Evolutionary conservation across 2,113 vertebrate genomes (phyloP), one percentile per base, ranked within the genome.

Genomic region (Ursus arctos): DNA sequence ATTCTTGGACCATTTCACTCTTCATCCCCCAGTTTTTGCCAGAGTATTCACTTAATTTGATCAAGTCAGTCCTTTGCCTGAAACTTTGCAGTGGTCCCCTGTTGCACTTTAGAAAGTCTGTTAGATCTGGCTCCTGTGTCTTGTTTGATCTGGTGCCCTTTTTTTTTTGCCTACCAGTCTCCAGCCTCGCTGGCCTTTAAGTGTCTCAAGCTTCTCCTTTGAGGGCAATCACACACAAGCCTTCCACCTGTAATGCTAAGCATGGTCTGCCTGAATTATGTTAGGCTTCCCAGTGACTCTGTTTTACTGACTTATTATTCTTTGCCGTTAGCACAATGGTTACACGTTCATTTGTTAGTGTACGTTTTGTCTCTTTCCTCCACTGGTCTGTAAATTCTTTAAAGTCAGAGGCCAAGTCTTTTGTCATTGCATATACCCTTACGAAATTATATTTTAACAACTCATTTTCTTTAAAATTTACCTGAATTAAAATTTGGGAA

Each of bases 251-350:
- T n/a, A 40, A 55, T 63, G 31, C 40, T 72, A 26, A 28, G 8
- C 21, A 11, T 71, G 57, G 33, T 11, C 53, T 95, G 82, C 55
- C 28, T 80, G 47, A 79, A 61, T n/a, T 59, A 15, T 55, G 72
- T 47, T 84, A 92, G 72, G 21, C 22, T 36, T 22, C 55, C 26
- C 8, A 24, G 22, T 67, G 83, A 51, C 19, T 95, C 12, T 91
- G 65, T 97, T 40, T 69, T 6, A 14, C 28, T 49, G 21, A 61
- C 19, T 72, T 36, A 47, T 1, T 77, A 40, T 92, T 85, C 61
- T 85, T 97, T 95, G 7, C 26, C 65, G 7, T 94, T 95, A 88
- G 26, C 61, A 26, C 86, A 89, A 71, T 91, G 87, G 10, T 97
- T 80, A 65, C 4, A 61, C 57, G 69, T 76, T 71, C 43, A 81